A percentile compares a stretch with the other conserved stretches of the same genome.
phyloP scores from a whole-genome alignment of 2,797 vertebrate genomes.

The Tokudaia tokunoshimensis region DNA sequence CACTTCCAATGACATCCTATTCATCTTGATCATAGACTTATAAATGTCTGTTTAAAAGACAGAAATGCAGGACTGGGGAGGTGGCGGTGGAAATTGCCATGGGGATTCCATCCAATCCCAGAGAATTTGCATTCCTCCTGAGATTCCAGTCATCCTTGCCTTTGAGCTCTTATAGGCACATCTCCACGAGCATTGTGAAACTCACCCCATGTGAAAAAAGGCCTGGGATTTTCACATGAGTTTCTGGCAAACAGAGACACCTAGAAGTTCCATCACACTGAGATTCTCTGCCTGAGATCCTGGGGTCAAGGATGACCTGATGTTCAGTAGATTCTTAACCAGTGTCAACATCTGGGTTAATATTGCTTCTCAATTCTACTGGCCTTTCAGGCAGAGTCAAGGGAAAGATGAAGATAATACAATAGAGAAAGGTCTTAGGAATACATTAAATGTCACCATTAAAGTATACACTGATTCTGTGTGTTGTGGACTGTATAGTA shows the following conservation, averaged over 20 bases:
- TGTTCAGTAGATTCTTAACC: background rate
- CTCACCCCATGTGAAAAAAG: rapidly evolving
- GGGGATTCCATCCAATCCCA: no score
- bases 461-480: background rate
- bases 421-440: background rate
- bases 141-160: background rate
- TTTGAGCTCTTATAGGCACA: rapidly evolving
- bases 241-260: rapidly evolving
- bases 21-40: background rate
- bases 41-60: background rate
- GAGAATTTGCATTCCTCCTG: background rate
- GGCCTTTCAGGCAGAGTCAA: background rate
- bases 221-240: rapidly evolving
- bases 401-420: background rate
- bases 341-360: background rate
- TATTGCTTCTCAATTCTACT: background rate
- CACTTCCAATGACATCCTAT: rapidly evolving
- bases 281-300: background rate
- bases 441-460: background rate
- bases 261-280: rapidly evolving
- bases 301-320: no score
- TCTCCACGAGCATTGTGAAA: no score
- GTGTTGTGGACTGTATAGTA: background rate
- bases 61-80: background rate
- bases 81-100: background rate